Percentiles rank a stretch among this genome's conserved stretches.
Conservation (phyloP, 2,797 vertebrate genomes). For the Carcharodon carcharias region DNA sequence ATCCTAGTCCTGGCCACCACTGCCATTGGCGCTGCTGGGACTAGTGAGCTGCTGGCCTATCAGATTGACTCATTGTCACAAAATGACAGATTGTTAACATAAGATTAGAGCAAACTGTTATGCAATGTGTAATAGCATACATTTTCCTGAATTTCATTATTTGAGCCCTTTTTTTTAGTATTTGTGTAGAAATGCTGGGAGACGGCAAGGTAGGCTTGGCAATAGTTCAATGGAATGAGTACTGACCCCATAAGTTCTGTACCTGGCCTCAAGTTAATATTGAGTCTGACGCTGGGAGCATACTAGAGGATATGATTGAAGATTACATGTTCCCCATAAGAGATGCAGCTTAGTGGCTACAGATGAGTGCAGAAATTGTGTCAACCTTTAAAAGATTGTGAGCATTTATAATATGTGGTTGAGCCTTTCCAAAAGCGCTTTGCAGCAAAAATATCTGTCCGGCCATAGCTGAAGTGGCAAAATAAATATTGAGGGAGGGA, state of each 20-base stretch:
- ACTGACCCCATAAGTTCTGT: neutral
- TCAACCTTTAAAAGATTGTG: neutral
- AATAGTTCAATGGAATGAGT: neutral
- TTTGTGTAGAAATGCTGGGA: neutral
- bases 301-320: neutral
- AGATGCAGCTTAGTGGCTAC: neutral
- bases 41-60: no score
- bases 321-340: neutral
- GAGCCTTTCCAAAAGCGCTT: neutral
- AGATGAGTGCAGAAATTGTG: neutral
- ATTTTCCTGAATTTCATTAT: neutral
- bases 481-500: neutral
- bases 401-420: neutral
- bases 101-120: neutral
- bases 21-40: no score
- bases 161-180: neutral
- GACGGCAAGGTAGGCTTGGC: neutral
- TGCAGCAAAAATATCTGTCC: neutral
- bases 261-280: neutral
- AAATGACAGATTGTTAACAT: neutral
- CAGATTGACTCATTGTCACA: neutral
- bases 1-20: no score
- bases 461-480: neutral
- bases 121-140: neutral
- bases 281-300: neutral